A percentile compares a stretch with the other conserved stretches of the same genome.
phyloP scores from a whole-genome alignment of 2,113 vertebrate genomes.

The Callochromis pleurospilus region DNA sequence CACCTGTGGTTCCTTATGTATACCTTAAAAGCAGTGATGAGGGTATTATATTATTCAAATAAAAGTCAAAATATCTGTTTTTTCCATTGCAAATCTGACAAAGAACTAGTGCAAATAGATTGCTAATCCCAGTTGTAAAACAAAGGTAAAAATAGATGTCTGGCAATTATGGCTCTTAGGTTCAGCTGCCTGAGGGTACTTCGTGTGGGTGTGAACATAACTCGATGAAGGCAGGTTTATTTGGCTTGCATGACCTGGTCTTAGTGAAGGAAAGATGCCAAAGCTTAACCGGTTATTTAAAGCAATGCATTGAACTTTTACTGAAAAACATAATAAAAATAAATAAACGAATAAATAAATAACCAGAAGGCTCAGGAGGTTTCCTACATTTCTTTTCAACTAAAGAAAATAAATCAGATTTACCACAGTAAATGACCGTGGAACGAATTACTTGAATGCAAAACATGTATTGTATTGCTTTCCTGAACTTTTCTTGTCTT shows the following conservation, averaged over 20 bases:
- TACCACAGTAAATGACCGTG: not conserved
- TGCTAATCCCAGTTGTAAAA: not conserved
- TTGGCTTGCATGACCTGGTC: not conserved
- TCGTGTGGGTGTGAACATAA: constrained; percentile 21
- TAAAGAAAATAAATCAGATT: not conserved
- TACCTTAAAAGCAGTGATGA: not conserved
- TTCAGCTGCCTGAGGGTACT: not conserved
- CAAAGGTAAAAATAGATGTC: not conserved
- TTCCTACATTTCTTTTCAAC: not conserved
- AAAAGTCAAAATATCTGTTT: not conserved
- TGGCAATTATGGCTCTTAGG: constrained; percentile 3
- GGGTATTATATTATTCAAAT: not conserved
- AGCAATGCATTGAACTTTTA: not conserved
- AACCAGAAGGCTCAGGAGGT: not conserved
- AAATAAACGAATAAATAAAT: not conserved
- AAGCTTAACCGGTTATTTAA: not conserved
- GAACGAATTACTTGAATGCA: not conserved
- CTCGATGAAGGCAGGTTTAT: constrained; percentile 37
- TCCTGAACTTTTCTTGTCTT: not conserved
- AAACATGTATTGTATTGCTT: not conserved
- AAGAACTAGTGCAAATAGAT: not conserved
- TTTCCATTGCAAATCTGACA: not conserved
- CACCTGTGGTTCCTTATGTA: not conserved
- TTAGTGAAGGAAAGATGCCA: not conserved
- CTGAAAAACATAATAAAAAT: not conserved